Evolutionary conservation across 2,888 invertebrate species (phyloP).

Genomic region (Melanophora roralis): DNA sequence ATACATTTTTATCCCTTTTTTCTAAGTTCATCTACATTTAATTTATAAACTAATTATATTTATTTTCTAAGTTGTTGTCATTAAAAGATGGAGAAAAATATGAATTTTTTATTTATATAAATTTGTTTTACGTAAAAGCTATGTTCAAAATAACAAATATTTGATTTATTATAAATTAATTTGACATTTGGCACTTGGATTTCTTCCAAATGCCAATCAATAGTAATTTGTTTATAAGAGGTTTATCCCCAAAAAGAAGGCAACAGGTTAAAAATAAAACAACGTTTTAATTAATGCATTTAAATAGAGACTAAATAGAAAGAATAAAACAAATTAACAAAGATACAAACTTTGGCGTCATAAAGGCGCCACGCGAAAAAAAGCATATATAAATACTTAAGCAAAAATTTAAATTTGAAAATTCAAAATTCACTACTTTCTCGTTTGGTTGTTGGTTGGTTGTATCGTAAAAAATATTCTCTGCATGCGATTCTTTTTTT

Average conservation of each 20-base stretch:
- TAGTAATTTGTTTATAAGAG: neutral
- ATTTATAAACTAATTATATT: no score
- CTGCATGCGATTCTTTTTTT: no score
- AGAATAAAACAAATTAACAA: neutral
- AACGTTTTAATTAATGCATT: conserved; percentile 16
- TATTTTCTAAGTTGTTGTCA: no score
- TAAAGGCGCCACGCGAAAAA: conserved; percentile 58
- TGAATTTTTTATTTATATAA: no score
- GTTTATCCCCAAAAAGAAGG: conserved; percentile 20
- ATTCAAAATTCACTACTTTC: conserved; percentile 67
- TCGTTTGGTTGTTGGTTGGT: neutral
- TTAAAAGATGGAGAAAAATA: no score
- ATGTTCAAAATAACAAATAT: no score
- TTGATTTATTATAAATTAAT: no score
- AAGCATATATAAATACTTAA: neutral
- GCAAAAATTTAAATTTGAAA: conserved; percentile 7
- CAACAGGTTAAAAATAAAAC: conserved; percentile 7
- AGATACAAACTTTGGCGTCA: conserved; percentile 52
- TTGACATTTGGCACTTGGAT: no score
- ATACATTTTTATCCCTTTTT: no score
- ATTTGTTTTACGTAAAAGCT: no score
- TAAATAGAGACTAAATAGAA: neutral
- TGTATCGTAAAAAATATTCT: neutral
- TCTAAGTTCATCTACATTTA: no score
- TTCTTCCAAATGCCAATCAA: no score